These are phyloP conservation scores for Drosophila mayri DNA, from an alignment of 1,140 invertebrate genomes.

Conservation along the genomic window DNA sequence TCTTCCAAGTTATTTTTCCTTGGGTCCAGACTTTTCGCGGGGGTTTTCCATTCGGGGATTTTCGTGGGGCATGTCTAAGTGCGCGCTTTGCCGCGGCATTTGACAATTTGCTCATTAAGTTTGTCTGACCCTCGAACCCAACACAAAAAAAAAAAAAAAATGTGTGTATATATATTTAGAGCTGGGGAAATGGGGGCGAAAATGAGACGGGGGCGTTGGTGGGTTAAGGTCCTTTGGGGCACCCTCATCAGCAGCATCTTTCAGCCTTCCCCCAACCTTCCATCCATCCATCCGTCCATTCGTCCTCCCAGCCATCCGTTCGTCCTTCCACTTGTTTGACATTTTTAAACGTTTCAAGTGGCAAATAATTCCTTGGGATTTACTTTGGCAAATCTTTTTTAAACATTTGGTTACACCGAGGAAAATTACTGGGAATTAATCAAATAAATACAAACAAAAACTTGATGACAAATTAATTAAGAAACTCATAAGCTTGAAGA, in stretches of 20 bases:
- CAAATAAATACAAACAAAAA: not conserved
- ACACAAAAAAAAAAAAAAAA: not conserved
- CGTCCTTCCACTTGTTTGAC: conserved; percentile 64
- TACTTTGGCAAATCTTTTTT: conserved; percentile 81
- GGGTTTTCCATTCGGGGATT: conserved; percentile 22
- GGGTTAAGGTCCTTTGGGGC: conserved; percentile 29
- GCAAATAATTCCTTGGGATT: conserved; percentile 84
- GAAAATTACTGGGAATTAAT: not conserved
- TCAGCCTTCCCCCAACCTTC: not conserved
- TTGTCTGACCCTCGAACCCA: conserved; percentile 70
- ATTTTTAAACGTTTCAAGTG: conserved; percentile 85
- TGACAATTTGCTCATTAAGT: conserved; percentile 85
- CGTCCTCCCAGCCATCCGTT: not conserved
- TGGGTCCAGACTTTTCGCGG: conserved; percentile 3
- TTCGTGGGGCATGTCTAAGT: conserved; percentile 74
- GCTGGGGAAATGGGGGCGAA: conserved; percentile 4
- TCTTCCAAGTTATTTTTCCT: conserved; percentile 74
- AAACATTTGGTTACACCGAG: conserved; percentile 77
- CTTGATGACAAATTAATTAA: not conserved
- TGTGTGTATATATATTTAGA: not conserved
- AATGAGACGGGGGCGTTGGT: conserved; percentile 11
- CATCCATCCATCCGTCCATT: not conserved
- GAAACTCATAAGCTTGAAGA: not conserved
- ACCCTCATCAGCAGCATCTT: conserved; percentile 64
- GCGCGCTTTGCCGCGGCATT: conserved; percentile 81